Base-by-base conservation (phyloP, 2,113 vertebrate genomes). In the Scartelaos histophorus region DNA sequence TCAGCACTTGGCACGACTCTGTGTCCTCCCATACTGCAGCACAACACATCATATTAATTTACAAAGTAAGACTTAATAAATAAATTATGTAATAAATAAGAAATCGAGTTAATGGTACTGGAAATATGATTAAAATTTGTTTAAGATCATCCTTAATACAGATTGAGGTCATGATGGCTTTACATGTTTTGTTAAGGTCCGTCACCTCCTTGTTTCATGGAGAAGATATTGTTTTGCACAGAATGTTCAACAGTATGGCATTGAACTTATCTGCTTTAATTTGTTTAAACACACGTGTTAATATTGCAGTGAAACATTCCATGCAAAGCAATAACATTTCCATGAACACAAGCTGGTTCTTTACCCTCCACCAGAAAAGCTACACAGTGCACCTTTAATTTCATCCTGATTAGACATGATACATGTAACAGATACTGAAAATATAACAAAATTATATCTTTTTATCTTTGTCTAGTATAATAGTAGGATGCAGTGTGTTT, bases 11-110 rank as follows among this genome's bases (percentile, higher is more conserved):
- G 92, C 24, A 91, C 62, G 43, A 98, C 87, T 19, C 93, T 93
- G 91, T 98, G 97, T 34, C 97, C 97, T 0, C 90, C 90, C 97
- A 99, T 97, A 91, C 97, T 98, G 89, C 2, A 38, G 61, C 34
- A 38, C 17, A 38, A 35, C 13, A 64, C 7, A 43, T 58, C 7
- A 25, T 5, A 58, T 25, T 58, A 21, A 25, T 58, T 25, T 15
- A 22, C 22, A 24, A 58, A 58, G 21, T 1, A 13, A 58, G 24
- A 4, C 29, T 29, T 29, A 29, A 29, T 4, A 29, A 29, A 29
- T n/a, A n/a, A 58, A 25, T 1, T 4, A n/a, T n/a, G n/a, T 15
- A 25, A n/a, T 21, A 12, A 22, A 56, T 56, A 22, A 13, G n/a
- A 56, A 13, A 13, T 56, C 21, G 13, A 1, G 10, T 24, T 56